Percentiles rank a stretch among this genome's conserved stretches.
Evolutionary conservation across 2,797 vertebrate species (phyloP).

Genomic region (Clangula hyemalis): DNA sequence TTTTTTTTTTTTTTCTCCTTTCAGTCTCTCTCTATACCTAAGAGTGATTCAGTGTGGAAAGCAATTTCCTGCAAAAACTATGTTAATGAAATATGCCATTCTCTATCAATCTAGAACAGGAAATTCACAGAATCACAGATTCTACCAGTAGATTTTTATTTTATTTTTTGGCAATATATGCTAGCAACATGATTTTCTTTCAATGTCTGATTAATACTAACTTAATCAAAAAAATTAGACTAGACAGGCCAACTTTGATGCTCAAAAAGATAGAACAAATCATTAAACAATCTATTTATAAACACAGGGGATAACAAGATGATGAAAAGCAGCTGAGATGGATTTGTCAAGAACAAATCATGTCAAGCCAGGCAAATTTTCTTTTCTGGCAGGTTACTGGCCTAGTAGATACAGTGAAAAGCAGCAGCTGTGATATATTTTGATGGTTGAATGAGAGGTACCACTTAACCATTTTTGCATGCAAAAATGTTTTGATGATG

Average conservation of each 20-base stretch:
- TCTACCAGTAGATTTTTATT: background rate
- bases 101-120: background rate
- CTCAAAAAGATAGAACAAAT: background rate
- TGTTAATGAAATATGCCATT: background rate
- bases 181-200: background rate
- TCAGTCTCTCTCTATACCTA: background rate
- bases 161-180: background rate
- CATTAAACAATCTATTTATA: background rate
- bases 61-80: conserved; percentile 15
- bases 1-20: background rate
- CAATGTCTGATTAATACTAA: background rate
- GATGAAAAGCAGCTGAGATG: background rate
- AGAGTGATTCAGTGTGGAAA: background rate
- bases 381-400: background rate
- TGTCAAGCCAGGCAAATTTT: background rate
- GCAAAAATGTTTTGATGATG: background rate
- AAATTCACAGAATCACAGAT: background rate
- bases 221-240: background rate
- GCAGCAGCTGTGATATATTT: background rate
- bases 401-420: background rate
- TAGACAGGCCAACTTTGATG: background rate
- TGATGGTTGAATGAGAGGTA: background rate
- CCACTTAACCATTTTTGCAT: background rate
- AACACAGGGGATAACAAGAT: background rate
- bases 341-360: background rate